Conservation (phyloP, 37 sponge, comb jelly and placozoan species). For the Aphrocallistes beatrix region DNA sequence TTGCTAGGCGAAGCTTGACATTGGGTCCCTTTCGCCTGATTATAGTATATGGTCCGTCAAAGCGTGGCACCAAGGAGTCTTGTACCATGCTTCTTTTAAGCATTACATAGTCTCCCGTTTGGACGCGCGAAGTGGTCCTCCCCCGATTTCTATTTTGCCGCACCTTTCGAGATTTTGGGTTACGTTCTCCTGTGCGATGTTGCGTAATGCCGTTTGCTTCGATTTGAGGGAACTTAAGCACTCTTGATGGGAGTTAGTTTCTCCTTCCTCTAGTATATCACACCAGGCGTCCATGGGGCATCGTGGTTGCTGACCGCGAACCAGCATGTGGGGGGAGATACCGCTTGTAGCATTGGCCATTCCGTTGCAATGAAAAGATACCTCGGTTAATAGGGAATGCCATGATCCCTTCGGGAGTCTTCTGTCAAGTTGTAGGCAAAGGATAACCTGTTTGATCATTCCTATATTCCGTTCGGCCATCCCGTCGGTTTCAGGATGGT, state of each 20-base stretch:
- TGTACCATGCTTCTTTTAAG: background rate
- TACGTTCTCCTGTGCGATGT: background rate
- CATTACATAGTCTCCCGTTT: background rate
- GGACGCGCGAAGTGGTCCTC: background rate
- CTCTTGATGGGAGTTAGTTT: background rate
- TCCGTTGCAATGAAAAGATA: background rate
- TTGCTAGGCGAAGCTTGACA: background rate
- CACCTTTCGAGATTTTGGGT: background rate
- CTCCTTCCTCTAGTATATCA: background rate
- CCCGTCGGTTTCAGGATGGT: background rate
- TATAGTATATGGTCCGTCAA: background rate
- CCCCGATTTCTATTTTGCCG: background rate
- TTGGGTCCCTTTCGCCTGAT: background rate
- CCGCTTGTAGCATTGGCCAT: background rate
- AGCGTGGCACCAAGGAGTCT: background rate
- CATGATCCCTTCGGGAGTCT: background rate
- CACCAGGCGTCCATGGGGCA: background rate
- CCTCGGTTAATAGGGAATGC: background rate
- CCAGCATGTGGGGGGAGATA: background rate
- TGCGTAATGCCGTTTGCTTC: background rate
- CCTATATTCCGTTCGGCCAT: background rate
- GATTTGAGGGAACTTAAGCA: background rate
- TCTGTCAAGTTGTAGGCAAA: background rate
- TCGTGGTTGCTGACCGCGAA: background rate
- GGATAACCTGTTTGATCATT: background rate